Evolutionary conservation across 1,140 invertebrate species (phyloP).

Genomic region (Mylabris phalerata): DNA sequence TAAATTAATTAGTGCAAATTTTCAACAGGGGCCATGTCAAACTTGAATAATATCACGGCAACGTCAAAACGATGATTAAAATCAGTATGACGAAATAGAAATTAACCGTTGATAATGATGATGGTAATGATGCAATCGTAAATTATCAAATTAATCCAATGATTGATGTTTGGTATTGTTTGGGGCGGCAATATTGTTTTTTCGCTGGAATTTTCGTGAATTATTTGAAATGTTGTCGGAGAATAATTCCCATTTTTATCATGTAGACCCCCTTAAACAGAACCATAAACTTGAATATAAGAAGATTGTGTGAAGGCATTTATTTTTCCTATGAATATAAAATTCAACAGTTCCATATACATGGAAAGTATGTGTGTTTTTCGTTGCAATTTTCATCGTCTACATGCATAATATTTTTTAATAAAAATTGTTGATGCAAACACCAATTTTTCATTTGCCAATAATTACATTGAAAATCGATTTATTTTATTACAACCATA

Average conservation of each 20-base stretch:
- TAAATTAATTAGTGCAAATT: no score
- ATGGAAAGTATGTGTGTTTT: not conserved
- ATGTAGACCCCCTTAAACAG: conserved; percentile 9
- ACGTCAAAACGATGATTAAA: no score
- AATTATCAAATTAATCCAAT: no score
- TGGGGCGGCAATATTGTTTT: no score
- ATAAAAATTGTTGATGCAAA: not conserved
- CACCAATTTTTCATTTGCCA: not conserved
- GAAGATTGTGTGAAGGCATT: conserved; percentile 13
- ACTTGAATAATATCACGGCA: no score
- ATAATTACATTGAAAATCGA: conserved; percentile 18
- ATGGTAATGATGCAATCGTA: no score
- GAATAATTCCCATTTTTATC: conserved; percentile 14
- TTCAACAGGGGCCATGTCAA: no score
- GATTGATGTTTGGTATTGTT: no score
- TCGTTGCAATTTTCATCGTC: not conserved
- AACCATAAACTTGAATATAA: conserved; percentile 15
- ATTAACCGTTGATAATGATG: no score
- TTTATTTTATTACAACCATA: conserved; percentile 13
- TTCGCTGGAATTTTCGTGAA: not conserved
- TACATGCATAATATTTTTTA: not conserved
- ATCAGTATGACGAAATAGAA: no score
- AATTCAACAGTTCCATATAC: conserved; percentile 8
- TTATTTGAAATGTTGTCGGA: conserved; percentile 3
- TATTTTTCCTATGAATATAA: conserved; percentile 19